Percentiles rank a stretch among this genome's conserved stretches.
Conservation (phyloP, 1,140 invertebrate species). For the Listronotus oregonensis region DNA sequence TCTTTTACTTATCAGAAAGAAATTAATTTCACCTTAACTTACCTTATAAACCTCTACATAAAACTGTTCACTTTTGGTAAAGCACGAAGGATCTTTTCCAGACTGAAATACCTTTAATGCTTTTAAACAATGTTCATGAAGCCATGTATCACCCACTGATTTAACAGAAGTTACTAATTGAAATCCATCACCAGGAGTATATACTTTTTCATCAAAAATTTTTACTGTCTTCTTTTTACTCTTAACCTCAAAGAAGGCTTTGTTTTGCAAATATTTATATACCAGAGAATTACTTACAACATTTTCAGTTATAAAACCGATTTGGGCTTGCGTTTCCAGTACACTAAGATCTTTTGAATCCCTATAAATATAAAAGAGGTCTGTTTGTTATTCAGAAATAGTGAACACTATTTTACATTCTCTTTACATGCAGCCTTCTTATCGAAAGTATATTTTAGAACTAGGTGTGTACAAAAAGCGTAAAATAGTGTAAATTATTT, state of each 20-base stretch:
- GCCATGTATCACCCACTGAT: slow-evolving; percentile 31
- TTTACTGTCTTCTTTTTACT: neutral
- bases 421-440: too few species aligned
- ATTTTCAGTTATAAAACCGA: slow-evolving; percentile 24
- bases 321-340: slow-evolving; percentile 12
- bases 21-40: neutral
- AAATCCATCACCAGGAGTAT: slow-evolving; percentile 30
- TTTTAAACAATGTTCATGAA: slow-evolving; percentile 44
- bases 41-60: slow-evolving; percentile 22
- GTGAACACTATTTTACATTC: too few species aligned
- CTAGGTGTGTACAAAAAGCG: too few species aligned
- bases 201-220: slow-evolving; percentile 20
- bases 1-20: too few species aligned
- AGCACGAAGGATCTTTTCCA: slow-evolving; percentile 25
- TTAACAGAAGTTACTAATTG: slow-evolving; percentile 17
- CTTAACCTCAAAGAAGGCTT: neutral
- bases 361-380: slow-evolving; percentile 6
- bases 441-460: too few species aligned
- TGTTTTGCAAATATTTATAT: slow-evolving; percentile 8
- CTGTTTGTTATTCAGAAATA: too few species aligned
- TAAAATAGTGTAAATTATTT: too few species aligned
- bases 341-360: slow-evolving; percentile 3
- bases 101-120: slow-evolving; percentile 42
- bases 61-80: slow-evolving; percentile 16
- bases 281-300: slow-evolving; percentile 20